These are phyloP conservation scores for Poeciliopsis prolifica DNA, from an alignment of 2,113 vertebrate genomes.

Conservation along the genomic window DNA sequence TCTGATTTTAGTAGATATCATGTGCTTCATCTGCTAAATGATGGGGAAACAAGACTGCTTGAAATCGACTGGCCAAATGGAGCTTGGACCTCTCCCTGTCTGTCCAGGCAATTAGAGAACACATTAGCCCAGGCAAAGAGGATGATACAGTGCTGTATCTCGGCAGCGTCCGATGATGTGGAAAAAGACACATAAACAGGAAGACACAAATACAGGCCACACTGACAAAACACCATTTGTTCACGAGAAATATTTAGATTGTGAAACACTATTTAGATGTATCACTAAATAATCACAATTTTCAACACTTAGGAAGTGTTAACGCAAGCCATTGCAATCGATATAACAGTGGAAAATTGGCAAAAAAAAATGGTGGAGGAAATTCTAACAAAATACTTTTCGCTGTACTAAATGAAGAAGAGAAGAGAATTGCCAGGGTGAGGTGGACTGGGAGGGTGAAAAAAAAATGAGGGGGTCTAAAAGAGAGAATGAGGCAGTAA, in stretches of 20 bases:
- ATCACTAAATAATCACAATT: background rate
- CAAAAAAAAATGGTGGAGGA: slow-evolving; percentile 22
- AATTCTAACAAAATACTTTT: slow-evolving; percentile 16
- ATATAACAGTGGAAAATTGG: slow-evolving; percentile 13
- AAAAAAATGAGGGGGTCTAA: slow-evolving; percentile 19
- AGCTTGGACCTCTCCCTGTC: slow-evolving; percentile 62
- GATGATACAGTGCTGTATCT: slow-evolving; percentile 43
- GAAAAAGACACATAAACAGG: slow-evolving; percentile 5
- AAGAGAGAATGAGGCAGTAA: slow-evolving; percentile 27
- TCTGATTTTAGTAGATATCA: slow-evolving; percentile 72
- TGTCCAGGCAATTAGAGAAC: slow-evolving; percentile 63
- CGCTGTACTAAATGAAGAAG: background rate
- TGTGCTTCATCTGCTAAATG: slow-evolving; percentile 75
- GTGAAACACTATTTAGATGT: background rate
- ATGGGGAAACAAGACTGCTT: slow-evolving; percentile 59
- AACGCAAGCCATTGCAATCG: slow-evolving; percentile 2
- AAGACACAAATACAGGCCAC: background rate
- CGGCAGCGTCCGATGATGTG: slow-evolving; percentile 32
- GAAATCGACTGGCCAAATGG: slow-evolving; percentile 73
- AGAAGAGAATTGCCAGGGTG: slow-evolving; percentile 23
- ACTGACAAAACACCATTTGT: background rate
- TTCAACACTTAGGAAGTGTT: background rate
- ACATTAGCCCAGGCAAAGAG: slow-evolving; percentile 48
- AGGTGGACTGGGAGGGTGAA: slow-evolving; percentile 17
- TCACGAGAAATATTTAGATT: background rate